These are phyloP conservation scores for Anticlea derivata DNA, from an alignment of 2,888 invertebrate genomes.

Conservation along the genomic window DNA sequence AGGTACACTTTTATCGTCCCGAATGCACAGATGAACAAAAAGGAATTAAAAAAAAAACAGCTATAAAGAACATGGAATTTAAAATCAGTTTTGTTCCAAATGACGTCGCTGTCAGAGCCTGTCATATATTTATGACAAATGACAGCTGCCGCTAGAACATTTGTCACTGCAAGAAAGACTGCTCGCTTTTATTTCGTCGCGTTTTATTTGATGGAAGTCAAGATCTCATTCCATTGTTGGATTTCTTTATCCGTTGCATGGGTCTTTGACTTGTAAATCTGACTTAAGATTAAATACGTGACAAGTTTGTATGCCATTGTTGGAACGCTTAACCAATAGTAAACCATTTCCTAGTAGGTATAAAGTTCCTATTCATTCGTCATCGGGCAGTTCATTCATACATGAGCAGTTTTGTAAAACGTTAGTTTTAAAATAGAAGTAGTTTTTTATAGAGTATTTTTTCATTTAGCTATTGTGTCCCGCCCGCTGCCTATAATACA, in stretches of 20 bases:
- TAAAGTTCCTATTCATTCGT: slow-evolving; percentile 26
- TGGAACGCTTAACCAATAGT: slow-evolving; percentile 24
- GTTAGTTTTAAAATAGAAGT: too few species aligned
- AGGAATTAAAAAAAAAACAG: too few species aligned
- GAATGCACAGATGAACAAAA: too few species aligned
- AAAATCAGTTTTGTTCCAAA: slow-evolving; percentile 25
- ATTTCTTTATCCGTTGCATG: slow-evolving; percentile 42
- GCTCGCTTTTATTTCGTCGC: slow-evolving; percentile 50
- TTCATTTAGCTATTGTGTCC: too few species aligned
- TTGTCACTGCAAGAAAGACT: slow-evolving; percentile 54
- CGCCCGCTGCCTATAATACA: too few species aligned
- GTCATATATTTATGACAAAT: slow-evolving; percentile 51
- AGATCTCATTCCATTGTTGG: slow-evolving; percentile 56
- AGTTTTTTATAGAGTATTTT: too few species aligned
- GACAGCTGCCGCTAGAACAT: slow-evolving; percentile 51
- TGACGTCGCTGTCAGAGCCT: slow-evolving; percentile 27
- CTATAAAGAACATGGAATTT: too few species aligned
- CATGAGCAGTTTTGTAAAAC: too few species aligned
- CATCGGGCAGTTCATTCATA: too few species aligned
- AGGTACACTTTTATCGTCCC: too few species aligned
- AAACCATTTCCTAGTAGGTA: slow-evolving; percentile 23
- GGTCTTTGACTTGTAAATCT: slow-evolving; percentile 42
- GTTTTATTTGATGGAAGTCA: slow-evolving; percentile 59
- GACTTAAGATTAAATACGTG: slow-evolving; percentile 30
- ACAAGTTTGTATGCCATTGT: slow-evolving; percentile 37